These are phyloP conservation scores for Sipha maydis DNA, from an alignment of 2,888 invertebrate genomes.

Conservation along the genomic window DNA sequence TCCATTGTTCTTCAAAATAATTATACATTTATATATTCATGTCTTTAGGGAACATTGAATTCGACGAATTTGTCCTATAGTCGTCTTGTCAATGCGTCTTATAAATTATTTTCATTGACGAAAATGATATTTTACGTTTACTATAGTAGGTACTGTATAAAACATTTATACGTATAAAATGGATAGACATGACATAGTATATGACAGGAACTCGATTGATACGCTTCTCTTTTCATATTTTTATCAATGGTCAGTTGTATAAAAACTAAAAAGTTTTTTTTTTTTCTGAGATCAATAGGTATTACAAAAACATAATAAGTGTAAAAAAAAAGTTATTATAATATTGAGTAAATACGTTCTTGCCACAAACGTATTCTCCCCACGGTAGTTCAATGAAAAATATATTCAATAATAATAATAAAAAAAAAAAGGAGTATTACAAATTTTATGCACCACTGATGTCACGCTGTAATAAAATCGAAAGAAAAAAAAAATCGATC, in stretches of 20 bases:
- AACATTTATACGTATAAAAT: too few species aligned
- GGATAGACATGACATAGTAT: too few species aligned
- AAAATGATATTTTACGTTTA: not conserved
- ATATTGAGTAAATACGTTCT: conserved; percentile 5
- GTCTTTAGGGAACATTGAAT: too few species aligned
- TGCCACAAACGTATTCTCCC: not conserved
- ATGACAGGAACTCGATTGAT: not conserved
- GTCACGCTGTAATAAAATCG: conserved; percentile 10
- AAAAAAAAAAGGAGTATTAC: conserved; percentile 28
- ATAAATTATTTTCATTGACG: not conserved
- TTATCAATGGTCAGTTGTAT: not conserved
- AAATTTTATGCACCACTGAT: conserved; percentile 41
- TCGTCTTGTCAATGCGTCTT: too few species aligned
- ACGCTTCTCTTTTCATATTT: not conserved
- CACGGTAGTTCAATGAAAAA: not conserved
- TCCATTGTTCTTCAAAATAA: too few species aligned
- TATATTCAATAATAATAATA: conserved; percentile 34
- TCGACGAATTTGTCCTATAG: too few species aligned
- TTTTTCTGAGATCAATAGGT: not conserved
- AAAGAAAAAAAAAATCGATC: conserved; percentile 34
- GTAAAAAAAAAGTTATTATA: conserved; percentile 8
- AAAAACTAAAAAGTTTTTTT: not conserved
- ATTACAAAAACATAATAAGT: not conserved
- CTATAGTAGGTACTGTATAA: not conserved
- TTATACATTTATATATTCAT: too few species aligned